phyloP scores from a whole-genome alignment of 2,113 vertebrate genomes.

The Austrofundulus limnaeus region DNA sequence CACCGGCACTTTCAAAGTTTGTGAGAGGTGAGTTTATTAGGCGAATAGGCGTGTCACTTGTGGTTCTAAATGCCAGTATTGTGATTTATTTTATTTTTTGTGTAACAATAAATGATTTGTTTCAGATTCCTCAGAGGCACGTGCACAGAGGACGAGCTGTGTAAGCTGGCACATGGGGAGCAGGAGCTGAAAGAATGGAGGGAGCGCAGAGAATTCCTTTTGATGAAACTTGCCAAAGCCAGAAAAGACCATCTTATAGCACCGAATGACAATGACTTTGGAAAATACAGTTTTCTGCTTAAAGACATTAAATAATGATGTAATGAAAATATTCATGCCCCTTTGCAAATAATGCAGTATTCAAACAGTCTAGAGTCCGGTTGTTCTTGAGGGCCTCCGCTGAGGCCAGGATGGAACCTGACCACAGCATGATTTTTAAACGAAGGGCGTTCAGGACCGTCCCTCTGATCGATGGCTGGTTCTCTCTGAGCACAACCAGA shows the following conservation, averaged over 20 bases:
- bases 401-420: conserved; percentile 28
- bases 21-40: conserved; percentile 85
- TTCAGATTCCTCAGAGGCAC: conserved; percentile 86
- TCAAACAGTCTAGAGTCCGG: conserved; percentile 53
- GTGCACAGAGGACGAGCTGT: conserved; percentile 88
- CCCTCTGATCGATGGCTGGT: conserved; percentile 55
- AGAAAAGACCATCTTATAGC: conserved; percentile 96
- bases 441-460: conserved; percentile 40
- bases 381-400: conserved; percentile 35
- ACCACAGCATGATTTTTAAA: conserved; percentile 55
- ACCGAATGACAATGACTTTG: conserved; percentile 99
- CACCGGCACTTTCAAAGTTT: conserved; percentile 91
- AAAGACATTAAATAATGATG: conserved; percentile 93
- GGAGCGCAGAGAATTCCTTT: conserved; percentile 91
- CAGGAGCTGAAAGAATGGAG: conserved; percentile 94
- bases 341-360: conserved; percentile 50
- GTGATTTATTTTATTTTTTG: not conserved
- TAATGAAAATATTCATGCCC: conserved; percentile 41
- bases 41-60: too few relatives aligned
- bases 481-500: conserved; percentile 53
- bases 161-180: conserved; percentile 91
- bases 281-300: conserved; percentile 99
- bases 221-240: conserved; percentile 97
- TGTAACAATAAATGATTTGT: not conserved
- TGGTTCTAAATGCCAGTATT: not conserved